A percentile compares a stretch with the other conserved stretches of the same genome.
Evolutionary conservation across 2,113 vertebrate species (phyloP).

Genomic region (Spilogale gracilis): DNA sequence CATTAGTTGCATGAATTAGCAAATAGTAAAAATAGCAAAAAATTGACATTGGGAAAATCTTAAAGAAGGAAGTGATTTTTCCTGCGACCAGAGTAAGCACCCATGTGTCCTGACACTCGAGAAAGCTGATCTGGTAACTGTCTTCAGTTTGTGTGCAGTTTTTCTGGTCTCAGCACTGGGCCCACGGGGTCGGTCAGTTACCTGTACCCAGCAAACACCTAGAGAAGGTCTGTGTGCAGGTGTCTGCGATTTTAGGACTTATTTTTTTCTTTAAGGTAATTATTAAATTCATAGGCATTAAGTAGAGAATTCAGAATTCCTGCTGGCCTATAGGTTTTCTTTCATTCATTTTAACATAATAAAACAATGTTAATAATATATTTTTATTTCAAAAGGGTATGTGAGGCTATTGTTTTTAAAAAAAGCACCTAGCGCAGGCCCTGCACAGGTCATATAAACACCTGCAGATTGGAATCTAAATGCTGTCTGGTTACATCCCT

Average conservation of each 20-base stretch:
- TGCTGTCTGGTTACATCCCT: not conserved
- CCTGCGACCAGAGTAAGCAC: not conserved
- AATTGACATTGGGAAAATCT: not conserved
- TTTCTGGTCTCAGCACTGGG: not conserved
- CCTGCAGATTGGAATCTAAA: not conserved
- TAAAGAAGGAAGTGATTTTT: constrained; percentile 5
- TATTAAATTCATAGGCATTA: not conserved
- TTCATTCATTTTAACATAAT: constrained; percentile 14
- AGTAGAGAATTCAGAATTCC: constrained; percentile 30
- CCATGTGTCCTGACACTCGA: not conserved
- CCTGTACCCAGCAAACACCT: not conserved
- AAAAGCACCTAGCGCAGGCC: not conserved
- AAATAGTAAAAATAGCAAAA: constrained; percentile 41
- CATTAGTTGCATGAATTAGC: not conserved
- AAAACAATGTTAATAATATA: constrained; percentile 19
- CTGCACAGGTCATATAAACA: not conserved
- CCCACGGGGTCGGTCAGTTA: not conserved
- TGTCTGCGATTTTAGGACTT: constrained; percentile 28
- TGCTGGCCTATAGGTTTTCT: constrained; percentile 1
- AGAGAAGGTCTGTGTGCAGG: not conserved
- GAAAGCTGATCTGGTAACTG: not conserved
- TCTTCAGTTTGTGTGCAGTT: not conserved
- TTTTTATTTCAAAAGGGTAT: not conserved
- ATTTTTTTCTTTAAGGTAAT: constrained; percentile 37
- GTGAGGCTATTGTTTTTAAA: not conserved